Conservation (phyloP, 2,888 invertebrate species). For the Drosophila sordidula region DNA sequence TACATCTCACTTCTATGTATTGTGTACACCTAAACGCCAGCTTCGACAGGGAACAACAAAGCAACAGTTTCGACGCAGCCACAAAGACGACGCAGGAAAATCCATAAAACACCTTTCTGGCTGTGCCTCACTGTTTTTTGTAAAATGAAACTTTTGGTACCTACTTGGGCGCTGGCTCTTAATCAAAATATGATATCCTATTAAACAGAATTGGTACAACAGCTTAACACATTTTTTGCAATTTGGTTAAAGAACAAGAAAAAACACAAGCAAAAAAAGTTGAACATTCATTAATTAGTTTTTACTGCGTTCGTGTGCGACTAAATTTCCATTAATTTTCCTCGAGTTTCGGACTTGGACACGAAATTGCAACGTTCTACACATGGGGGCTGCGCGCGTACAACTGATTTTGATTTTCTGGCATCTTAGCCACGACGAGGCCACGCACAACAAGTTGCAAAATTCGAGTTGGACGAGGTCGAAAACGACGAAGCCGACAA, state of each 20-base stretch:
- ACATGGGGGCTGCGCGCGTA: conserved; percentile 70
- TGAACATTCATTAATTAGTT: conserved; percentile 22
- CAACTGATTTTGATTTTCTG: conserved; percentile 72
- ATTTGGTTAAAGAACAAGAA: conserved; percentile 1
- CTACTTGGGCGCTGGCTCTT: conserved; percentile 57
- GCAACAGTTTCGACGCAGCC: conserved; percentile 70
- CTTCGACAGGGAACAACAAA: conserved; percentile 48
- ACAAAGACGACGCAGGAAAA: conserved; percentile 52
- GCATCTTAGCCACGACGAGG: conserved; percentile 37
- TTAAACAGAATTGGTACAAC: neutral
- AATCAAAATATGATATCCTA: conserved; percentile 37
- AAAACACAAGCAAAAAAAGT: conserved; percentile 5
- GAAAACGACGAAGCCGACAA: conserved; percentile 30
- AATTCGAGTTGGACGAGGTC: conserved; percentile 59
- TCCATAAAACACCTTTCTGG: conserved; percentile 59
- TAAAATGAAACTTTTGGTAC: conserved; percentile 45
- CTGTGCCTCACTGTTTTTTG: conserved; percentile 16
- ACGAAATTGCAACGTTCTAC: conserved; percentile 45
- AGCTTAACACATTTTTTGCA: conserved; percentile 4
- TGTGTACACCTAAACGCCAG: conserved; percentile 57
- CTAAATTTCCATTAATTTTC: conserved; percentile 43
- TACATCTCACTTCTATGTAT: conserved; percentile 20
- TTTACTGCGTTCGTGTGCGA: conserved; percentile 29
- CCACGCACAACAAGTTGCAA: conserved; percentile 79
- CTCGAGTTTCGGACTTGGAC: conserved; percentile 18